Evolutionary conservation across 2,113 vertebrate genomes (phyloP).

Genomic region (Uria lomvia): DNA sequence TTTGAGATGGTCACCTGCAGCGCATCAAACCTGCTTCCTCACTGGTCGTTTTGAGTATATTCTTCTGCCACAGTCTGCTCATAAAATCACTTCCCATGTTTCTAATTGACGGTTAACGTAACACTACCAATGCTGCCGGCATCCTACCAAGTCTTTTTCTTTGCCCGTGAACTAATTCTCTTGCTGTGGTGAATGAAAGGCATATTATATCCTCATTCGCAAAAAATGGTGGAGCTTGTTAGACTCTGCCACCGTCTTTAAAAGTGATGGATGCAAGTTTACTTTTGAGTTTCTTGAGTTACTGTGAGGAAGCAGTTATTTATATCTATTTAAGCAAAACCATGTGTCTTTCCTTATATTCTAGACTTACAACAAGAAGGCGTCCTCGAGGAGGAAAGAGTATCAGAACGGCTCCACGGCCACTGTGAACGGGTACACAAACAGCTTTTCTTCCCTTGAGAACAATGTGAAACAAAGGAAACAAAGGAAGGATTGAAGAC

Average conservation of each 20-base stretch:
- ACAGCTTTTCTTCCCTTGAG: constrained; percentile 77
- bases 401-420: constrained; percentile 79
- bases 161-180: not conserved
- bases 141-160: not conserved
- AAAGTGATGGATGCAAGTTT: not conserved
- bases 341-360: constrained; percentile 21
- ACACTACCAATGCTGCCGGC: not conserved
- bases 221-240: not conserved
- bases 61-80: not conserved
- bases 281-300: not conserved
- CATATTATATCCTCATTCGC: not conserved
- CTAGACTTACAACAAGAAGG: constrained; percentile 92
- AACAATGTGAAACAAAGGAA: constrained; percentile 79
- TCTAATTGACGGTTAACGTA: not conserved
- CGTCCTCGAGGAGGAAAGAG: constrained; percentile 79
- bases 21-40: not conserved
- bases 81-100: not conserved
- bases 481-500: constrained; percentile 84
- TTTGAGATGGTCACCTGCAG: not conserved
- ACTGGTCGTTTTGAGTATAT: not conserved
- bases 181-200: not conserved
- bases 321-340: constrained; percentile 21
- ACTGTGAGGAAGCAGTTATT: not conserved
- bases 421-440: constrained; percentile 82
- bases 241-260: not conserved